Evolutionary conservation across 2,797 vertebrate species (phyloP).

Genomic region (Mormyrops attenuatus): DNA sequence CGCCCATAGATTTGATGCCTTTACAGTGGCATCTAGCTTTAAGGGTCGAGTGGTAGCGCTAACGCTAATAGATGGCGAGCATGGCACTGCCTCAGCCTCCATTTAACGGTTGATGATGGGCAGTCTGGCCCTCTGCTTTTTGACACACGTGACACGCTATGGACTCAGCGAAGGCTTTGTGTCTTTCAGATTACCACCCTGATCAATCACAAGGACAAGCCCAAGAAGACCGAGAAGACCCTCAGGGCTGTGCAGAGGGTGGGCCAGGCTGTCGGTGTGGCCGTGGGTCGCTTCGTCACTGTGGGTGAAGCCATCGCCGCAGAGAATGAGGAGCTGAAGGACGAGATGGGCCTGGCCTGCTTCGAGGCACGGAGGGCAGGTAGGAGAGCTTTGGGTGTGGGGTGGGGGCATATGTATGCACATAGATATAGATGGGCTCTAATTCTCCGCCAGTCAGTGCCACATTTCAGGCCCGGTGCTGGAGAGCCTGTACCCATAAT

Average conservation of each 20-base stretch:
- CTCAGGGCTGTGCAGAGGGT: slow-evolving; percentile 85
- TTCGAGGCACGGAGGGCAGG: slow-evolving; percentile 89
- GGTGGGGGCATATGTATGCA: not conserved
- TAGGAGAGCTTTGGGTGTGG: slow-evolving; percentile 45
- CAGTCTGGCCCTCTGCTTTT: not conserved
- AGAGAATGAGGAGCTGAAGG: slow-evolving; percentile 90
- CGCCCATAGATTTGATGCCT: not conserved
- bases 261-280: slow-evolving; percentile 87
- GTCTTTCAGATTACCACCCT: slow-evolving; percentile 88
- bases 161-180: not conserved
- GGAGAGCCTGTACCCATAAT: not conserved
- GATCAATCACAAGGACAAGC: slow-evolving; percentile 97
- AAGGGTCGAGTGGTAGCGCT: not conserved
- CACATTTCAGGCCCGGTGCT: not conserved
- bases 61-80: not conserved
- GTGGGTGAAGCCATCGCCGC: slow-evolving; percentile 92
- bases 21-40: not conserved
- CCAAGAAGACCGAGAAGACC: slow-evolving; percentile 90
- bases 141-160: not conserved
- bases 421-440: not conserved
- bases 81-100: not conserved
- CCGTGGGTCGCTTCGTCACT: slow-evolving; percentile 88
- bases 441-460: not conserved
- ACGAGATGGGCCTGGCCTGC: slow-evolving; percentile 93
- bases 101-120: not conserved